Conservation (phyloP, 2,797 vertebrate species). For the Petrocephalus sullivani region DNA sequence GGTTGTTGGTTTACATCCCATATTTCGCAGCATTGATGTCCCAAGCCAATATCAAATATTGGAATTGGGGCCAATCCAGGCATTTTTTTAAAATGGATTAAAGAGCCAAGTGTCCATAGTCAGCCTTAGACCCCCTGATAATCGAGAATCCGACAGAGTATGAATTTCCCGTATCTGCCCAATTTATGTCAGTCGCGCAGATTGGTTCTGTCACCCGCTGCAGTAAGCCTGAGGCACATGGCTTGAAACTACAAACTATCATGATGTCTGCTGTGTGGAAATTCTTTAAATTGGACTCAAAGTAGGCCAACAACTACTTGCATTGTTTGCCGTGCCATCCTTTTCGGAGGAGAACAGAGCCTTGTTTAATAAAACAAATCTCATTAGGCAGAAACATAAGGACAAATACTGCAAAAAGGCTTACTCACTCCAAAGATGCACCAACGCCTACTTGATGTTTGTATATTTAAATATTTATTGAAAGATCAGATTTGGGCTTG, state of each 20-base stretch:
- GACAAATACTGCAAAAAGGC: not conserved
- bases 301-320: not conserved
- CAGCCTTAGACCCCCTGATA: not conserved
- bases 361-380: not conserved
- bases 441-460: not conserved
- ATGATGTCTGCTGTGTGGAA: not conserved
- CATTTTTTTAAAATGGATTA: not conserved
- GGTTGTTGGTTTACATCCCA: not conserved
- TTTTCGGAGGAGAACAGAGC: not conserved
- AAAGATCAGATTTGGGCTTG: not conserved
- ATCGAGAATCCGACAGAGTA: not conserved
- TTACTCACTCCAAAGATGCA: not conserved
- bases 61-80: not conserved
- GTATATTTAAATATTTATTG: not conserved
- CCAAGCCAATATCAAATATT: not conserved
- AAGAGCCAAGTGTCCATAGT: not conserved
- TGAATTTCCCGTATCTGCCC: not conserved
- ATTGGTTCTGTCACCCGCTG: not conserved
- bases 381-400: not conserved
- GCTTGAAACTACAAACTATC: not conserved
- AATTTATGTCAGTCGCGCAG: not conserved
- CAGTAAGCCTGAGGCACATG: not conserved
- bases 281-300: not conserved
- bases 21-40: not conserved
- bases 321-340: not conserved